Evolutionary conservation across 2,797 vertebrate genomes (phyloP).

Genomic region (Alauda arvensis): DNA sequence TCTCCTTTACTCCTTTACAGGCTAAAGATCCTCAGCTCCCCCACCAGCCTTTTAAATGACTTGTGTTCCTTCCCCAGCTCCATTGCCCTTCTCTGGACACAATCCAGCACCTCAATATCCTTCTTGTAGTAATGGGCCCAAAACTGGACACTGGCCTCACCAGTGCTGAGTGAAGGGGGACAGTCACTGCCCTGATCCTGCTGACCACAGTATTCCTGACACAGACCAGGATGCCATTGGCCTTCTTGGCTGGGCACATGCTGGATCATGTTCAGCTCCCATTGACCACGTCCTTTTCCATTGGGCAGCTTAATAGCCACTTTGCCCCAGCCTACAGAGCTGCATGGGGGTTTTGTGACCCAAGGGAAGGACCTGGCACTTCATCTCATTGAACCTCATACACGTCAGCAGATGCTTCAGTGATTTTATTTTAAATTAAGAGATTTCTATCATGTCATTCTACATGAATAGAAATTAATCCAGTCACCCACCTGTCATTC

Average conservation of each 20-base stretch:
- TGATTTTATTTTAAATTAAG: background rate
- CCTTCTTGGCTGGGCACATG: background rate
- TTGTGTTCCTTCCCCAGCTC: background rate
- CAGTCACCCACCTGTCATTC: background rate
- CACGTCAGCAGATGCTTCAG: background rate
- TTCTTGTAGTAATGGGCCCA: background rate
- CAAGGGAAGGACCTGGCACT: background rate
- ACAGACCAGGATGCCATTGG: background rate
- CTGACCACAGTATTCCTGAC: background rate
- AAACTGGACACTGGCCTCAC: background rate
- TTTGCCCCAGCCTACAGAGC: background rate
- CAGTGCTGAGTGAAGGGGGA: background rate
- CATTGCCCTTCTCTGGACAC: rapidly evolving
- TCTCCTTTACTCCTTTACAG: background rate
- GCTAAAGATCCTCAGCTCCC: background rate
- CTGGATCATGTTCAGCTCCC: background rate
- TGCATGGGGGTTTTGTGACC: background rate
- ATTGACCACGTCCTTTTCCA: background rate
- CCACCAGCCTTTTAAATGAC: background rate
- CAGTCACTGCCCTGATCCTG: background rate
- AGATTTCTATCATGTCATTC: background rate
- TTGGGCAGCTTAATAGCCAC: background rate
- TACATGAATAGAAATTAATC: background rate
- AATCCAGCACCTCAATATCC: background rate
- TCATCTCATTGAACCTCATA: background rate